A percentile compares a stretch with the other conserved stretches of the same genome.
Conservation (phyloP, 2,113 vertebrate genomes). For the Pteruthius melanotis region DNA sequence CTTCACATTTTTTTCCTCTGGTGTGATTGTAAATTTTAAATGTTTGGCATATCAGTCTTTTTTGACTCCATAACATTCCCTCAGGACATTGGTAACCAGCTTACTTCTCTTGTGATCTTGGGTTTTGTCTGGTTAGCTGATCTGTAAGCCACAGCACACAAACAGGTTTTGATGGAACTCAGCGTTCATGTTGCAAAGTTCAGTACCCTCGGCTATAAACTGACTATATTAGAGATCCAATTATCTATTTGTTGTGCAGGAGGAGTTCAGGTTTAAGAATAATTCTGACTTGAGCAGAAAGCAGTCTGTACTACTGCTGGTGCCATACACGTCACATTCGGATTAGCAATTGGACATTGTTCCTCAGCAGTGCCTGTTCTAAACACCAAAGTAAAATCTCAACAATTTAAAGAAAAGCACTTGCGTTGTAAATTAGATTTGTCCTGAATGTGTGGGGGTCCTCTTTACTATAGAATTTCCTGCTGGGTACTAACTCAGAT, state of each 20-base stretch:
- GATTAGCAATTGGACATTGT: not conserved
- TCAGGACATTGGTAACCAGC: not conserved
- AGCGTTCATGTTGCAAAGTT: not conserved
- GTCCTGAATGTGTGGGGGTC: not conserved
- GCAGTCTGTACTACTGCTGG: not conserved
- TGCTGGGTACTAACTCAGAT: too few relatives aligned
- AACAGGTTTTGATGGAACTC: not conserved
- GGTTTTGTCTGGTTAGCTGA: not conserved
- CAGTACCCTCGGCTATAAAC: not conserved
- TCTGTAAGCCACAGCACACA: not conserved
- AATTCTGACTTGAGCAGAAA: not conserved
- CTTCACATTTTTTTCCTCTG: not conserved
- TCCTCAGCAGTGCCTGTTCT: not conserved
- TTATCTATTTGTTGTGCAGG: not conserved
- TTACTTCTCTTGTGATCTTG: not conserved
- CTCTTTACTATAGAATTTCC: not conserved
- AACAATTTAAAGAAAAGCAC: not conserved
- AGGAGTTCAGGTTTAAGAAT: not conserved
- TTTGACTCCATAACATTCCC: rapidly evolving
- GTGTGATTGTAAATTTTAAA: not conserved
- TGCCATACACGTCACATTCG: not conserved
- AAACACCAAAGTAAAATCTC: not conserved
- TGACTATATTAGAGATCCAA: not conserved
- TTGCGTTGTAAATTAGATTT: not conserved
- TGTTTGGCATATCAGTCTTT: not conserved